phyloP scores from a whole-genome alignment of 2,113 vertebrate genomes.

The Heterotis niloticus region DNA sequence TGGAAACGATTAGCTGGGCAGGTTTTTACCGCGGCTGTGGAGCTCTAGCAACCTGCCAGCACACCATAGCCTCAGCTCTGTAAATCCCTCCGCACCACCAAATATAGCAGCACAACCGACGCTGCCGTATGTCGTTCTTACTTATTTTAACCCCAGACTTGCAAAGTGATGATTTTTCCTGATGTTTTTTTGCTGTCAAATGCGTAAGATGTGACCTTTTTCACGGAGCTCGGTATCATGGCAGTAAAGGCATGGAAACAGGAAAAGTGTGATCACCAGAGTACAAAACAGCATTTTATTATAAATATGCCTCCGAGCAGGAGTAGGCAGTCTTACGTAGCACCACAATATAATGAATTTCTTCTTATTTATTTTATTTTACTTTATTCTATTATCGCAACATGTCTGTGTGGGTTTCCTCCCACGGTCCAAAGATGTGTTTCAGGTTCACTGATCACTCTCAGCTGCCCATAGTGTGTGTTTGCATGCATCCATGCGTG shows the following conservation, averaged over 20 bases:
- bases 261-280: slow-evolving; percentile 57
- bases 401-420: too few species aligned
- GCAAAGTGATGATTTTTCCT: slow-evolving; percentile 69
- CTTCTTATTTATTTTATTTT: too few species aligned
- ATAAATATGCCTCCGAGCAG: slow-evolving; percentile 34
- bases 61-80: slow-evolving; percentile 31
- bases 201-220: slow-evolving; percentile 62
- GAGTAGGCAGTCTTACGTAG: background rate
- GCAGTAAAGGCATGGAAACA: slow-evolving; percentile 47
- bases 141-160: slow-evolving; percentile 53
- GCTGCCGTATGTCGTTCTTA: slow-evolving; percentile 28
- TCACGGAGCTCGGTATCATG: slow-evolving; percentile 50
- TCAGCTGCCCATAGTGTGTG: too few species aligned
- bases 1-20: slow-evolving; percentile 67
- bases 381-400: too few species aligned
- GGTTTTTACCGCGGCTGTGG: slow-evolving; percentile 49
- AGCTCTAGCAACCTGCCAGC: slow-evolving; percentile 56
- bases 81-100: slow-evolving; percentile 52
- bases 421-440: too few species aligned
- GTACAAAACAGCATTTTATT: slow-evolving; percentile 43
- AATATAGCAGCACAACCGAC: slow-evolving; percentile 53
- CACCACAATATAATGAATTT: too few species aligned
- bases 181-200: slow-evolving; percentile 51
- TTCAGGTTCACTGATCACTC: too few species aligned
- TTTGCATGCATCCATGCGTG: too few species aligned